Conservation (phyloP, 2,888 invertebrate genomes). For the Neoitamus cyanurus region DNA sequence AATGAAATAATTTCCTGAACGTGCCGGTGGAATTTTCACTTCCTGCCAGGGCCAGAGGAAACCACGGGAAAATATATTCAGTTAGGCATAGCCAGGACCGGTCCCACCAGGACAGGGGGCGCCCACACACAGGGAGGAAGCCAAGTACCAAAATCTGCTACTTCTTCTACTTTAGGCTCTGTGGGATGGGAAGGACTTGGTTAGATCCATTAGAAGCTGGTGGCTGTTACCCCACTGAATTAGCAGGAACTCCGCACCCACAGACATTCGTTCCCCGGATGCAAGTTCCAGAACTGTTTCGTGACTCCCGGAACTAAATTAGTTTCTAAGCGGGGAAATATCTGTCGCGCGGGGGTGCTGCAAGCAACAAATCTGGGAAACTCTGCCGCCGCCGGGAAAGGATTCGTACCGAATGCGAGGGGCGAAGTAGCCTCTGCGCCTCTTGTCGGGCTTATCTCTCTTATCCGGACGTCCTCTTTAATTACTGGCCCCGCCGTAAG, state of each 20-base stretch:
- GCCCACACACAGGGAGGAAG: not conserved
- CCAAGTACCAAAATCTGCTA: not conserved
- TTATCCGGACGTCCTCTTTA: constrained; percentile 24
- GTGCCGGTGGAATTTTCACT: constrained; percentile 36
- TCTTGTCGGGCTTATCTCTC: not conserved
- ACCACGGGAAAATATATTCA: constrained; percentile 23
- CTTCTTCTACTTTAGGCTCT: not conserved
- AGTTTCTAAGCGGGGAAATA: constrained; percentile 31
- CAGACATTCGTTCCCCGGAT: constrained; percentile 19
- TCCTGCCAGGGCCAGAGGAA: constrained; percentile 24
- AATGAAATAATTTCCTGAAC: constrained; percentile 47
- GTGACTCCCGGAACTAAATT: constrained; percentile 39
- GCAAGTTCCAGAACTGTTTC: constrained; percentile 27
- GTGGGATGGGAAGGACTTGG: not conserved
- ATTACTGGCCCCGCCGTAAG: not conserved
- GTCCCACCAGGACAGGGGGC: not conserved
- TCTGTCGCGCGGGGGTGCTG: not conserved
- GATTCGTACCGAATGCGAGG: not conserved
- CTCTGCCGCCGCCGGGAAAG: not conserved
- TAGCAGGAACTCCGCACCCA: not conserved
- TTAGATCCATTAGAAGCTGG: constrained; percentile 17
- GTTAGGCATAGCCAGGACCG: constrained; percentile 1
- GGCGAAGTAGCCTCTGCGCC: not conserved
- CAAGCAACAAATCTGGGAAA: not conserved
- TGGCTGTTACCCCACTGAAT: not conserved